A percentile compares a stretch with the other conserved stretches of the same genome.
Conservation (phyloP, 2,888 invertebrate species). For the Deroplatys truncata region DNA sequence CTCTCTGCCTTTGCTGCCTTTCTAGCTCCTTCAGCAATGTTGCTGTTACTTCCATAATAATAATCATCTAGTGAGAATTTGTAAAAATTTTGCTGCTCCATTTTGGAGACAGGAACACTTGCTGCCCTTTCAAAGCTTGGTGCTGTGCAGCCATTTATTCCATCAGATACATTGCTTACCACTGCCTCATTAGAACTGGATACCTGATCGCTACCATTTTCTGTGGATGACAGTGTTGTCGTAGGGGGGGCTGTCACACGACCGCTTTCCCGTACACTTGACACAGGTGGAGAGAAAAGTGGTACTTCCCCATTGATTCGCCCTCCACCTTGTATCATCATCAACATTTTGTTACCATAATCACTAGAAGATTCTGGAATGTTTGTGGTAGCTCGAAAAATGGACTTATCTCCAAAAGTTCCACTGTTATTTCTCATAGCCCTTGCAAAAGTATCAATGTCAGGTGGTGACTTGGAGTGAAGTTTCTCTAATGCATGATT, state of each 20-base stretch:
- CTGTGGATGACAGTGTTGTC: background rate
- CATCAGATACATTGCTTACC: conserved; percentile 5
- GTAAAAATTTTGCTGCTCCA: conserved; percentile 31
- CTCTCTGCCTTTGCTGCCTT: conserved; percentile 36
- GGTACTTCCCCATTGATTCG: conserved; percentile 25
- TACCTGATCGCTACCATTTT: conserved; percentile 57
- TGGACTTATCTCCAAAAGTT: conserved; percentile 14
- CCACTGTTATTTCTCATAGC: conserved; percentile 23
- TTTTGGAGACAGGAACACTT: conserved; percentile 28
- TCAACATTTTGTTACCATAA: conserved; percentile 24
- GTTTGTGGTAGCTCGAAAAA: conserved; percentile 1
- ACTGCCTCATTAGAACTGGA: conserved; percentile 67
- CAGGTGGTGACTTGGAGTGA: conserved; percentile 51
- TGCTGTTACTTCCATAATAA: conserved; percentile 29
- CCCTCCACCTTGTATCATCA: conserved; percentile 27
- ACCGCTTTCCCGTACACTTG: conserved; percentile 27
- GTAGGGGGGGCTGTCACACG: conserved; percentile 40
- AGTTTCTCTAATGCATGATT: conserved; percentile 81
- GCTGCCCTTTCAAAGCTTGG: conserved; percentile 24
- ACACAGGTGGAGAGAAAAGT: conserved; percentile 9
- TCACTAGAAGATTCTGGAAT: conserved; percentile 29
- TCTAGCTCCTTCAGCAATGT: conserved; percentile 43
- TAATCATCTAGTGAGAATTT: conserved; percentile 33
- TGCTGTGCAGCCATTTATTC: conserved; percentile 35
- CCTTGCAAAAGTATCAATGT: conserved; percentile 25